Percentiles rank a stretch among this genome's conserved stretches.
Conservation (phyloP, 1,140 invertebrate genomes). For the Chymomyza costata region DNA sequence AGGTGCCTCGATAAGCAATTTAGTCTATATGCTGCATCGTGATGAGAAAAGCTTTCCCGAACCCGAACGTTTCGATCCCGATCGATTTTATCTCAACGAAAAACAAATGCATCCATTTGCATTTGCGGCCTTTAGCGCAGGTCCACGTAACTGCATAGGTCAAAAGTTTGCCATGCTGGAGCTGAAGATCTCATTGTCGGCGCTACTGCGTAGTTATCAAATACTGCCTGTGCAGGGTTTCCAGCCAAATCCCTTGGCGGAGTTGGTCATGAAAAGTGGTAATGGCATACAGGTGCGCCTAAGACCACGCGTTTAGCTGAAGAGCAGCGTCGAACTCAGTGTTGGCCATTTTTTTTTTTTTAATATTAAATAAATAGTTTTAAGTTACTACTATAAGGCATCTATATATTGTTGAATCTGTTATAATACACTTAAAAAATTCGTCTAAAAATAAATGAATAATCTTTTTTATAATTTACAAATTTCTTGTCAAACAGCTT, state of each 20-base stretch:
- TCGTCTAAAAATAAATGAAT: too few species aligned
- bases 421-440: too few species aligned
- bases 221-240: conserved; percentile 60
- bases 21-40: conserved; percentile 78
- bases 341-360: too few species aligned
- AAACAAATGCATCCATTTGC: conserved; percentile 76
- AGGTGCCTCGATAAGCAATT: conserved; percentile 75
- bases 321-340: too few species aligned
- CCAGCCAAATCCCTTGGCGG: conserved; percentile 51
- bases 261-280: conserved; percentile 73
- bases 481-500: too few species aligned
- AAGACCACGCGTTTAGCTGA: conserved; percentile 37
- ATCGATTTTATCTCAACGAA: conserved; percentile 80
- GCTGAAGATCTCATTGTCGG: conserved; percentile 74
- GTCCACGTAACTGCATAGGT: conserved; percentile 82
- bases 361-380: too few species aligned
- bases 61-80: conserved; percentile 83
- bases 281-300: conserved; percentile 74
- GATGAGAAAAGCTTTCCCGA: conserved; percentile 79
- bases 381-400: too few species aligned
- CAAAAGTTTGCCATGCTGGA: conserved; percentile 77
- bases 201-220: conserved; percentile 70
- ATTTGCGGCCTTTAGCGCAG: conserved; percentile 82
- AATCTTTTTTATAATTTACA: too few species aligned
- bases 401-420: too few species aligned